Evolutionary conservation across 35 echinoderm and acorn worm species (phyloP).

Genomic region (Eucidaris tribuloides): DNA sequence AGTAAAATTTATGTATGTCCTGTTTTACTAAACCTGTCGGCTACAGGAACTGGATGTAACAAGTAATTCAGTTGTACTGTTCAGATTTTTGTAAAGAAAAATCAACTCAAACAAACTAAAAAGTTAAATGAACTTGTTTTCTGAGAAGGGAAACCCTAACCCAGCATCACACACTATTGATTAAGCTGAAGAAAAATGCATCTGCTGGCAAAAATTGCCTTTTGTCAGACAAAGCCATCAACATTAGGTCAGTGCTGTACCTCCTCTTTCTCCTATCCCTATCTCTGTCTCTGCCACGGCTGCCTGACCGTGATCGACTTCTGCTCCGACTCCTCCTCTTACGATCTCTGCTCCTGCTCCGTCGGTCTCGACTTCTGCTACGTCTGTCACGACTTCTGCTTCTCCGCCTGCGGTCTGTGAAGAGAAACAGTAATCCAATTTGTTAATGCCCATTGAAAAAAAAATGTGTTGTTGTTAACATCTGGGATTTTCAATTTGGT

Average conservation of each 20-base stretch:
- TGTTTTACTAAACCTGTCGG: no score
- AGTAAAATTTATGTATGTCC: no score
- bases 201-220: background rate
- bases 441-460: no score
- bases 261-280: slow-evolving; percentile 41
- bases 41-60: no score
- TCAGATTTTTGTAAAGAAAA: background rate
- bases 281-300: slow-evolving; percentile 51
- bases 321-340: slow-evolving; percentile 60
- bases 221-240: background rate
- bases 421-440: background rate
- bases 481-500: no score
- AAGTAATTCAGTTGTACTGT: no score
- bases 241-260: background rate
- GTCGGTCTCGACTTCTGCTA: slow-evolving; percentile 36
- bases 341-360: slow-evolving; percentile 59
- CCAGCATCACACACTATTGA: background rate
- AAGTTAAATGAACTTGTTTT: no score
- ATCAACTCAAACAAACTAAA: background rate
- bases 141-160: background rate
- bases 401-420: slow-evolving; percentile 27
- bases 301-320: slow-evolving; percentile 26
- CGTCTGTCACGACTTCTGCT: slow-evolving; percentile 68
- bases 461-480: no score
- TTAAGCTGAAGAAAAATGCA: background rate